Evolutionary conservation across 2,113 vertebrate genomes (phyloP).

Genomic region (Carassius gibelio): DNA sequence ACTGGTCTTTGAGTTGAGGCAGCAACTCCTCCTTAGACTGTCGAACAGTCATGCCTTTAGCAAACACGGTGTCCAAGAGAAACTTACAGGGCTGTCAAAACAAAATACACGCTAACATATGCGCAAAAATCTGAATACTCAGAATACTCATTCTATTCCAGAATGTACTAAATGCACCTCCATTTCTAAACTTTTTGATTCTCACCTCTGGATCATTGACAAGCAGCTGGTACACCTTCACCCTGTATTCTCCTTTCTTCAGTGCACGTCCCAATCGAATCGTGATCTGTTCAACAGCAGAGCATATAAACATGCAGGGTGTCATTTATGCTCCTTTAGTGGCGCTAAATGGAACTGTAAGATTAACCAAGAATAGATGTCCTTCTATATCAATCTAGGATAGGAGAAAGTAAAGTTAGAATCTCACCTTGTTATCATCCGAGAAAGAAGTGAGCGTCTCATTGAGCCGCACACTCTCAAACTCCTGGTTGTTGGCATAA

Average conservation of each 20-base stretch:
- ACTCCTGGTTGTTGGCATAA: constrained; percentile 99
- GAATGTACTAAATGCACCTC: background rate
- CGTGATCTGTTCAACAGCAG: constrained; percentile 81
- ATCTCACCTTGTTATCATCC: constrained; percentile 94
- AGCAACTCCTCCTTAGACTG: constrained; percentile 96
- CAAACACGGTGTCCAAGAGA: constrained; percentile 95
- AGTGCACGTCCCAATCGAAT: constrained; percentile 96
- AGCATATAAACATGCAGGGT: background rate
- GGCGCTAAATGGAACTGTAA: background rate
- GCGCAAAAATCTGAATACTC: background rate
- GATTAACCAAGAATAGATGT: background rate
- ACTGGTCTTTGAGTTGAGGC: constrained; percentile 92
- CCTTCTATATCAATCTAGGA: background rate
- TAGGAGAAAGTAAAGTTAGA: background rate
- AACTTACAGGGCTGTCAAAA: constrained; percentile 91
- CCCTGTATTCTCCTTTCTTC: constrained; percentile 98
- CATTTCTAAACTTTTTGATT: background rate
- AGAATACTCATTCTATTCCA: background rate
- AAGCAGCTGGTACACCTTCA: constrained; percentile 96
- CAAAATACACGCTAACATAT: background rate
- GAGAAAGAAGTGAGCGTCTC: constrained; percentile 97
- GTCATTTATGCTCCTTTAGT: background rate
- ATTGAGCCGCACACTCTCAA: constrained; percentile 95
- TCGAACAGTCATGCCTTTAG: constrained; percentile 96
- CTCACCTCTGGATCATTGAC: constrained; percentile 94